phyloP scores from a whole-genome alignment of 2,113 vertebrate species.

The Corythornis vintsioides region DNA sequence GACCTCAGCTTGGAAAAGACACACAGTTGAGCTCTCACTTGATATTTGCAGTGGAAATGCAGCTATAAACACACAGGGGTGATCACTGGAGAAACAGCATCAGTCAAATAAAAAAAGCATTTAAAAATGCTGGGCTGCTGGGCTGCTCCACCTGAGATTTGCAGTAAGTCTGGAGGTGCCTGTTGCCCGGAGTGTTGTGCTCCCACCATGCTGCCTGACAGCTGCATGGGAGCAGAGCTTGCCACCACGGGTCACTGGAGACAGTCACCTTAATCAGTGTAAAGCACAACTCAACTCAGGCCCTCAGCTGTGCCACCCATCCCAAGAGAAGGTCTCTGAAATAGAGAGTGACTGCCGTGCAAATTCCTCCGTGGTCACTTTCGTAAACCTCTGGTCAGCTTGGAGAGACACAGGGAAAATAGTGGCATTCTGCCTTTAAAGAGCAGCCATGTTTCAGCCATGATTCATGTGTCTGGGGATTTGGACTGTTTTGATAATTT shows the following conservation, averaged over 20 bases:
- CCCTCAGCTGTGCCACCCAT: neutral
- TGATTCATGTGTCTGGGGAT: constrained; percentile 26
- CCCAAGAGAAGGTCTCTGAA: constrained; percentile 27
- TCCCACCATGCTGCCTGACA: neutral
- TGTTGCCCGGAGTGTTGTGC: neutral
- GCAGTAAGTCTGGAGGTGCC: neutral
- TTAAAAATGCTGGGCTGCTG: neutral
- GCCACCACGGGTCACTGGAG: neutral
- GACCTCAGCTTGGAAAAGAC: neutral
- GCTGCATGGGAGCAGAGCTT: neutral
- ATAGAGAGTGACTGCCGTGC: neutral
- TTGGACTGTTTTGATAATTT: neutral
- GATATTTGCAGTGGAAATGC: neutral
- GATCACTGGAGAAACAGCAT: neutral
- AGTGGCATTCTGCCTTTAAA: neutral
- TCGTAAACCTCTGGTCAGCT: neutral
- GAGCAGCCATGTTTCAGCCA: neutral
- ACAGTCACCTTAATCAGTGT: neutral
- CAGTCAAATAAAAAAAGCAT: neutral
- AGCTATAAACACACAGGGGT: neutral
- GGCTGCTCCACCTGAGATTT: neutral
- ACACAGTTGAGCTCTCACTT: neutral
- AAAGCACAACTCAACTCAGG: neutral
- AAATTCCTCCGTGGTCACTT: constrained; percentile 42
- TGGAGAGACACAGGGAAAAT: rapidly evolving